A percentile compares a stretch with the other conserved stretches of the same genome.
phyloP scores from a whole-genome alignment of 2,797 vertebrate genomes.

The Hippocampus kuda region DNA sequence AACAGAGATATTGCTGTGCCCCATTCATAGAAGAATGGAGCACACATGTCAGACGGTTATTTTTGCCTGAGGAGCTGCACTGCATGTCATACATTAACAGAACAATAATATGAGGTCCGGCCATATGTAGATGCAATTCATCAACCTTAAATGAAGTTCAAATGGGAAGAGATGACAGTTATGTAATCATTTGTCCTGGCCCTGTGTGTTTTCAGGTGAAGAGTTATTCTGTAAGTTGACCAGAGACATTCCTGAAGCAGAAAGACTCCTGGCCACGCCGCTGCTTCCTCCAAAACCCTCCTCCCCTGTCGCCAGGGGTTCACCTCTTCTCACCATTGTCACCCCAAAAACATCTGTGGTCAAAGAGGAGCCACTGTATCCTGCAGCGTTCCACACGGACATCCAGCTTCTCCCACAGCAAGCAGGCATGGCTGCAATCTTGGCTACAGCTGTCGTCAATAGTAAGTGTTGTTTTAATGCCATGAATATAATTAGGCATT shows the following conservation, averaged over 20 bases:
- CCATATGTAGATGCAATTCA: neutral
- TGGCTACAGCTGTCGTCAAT: conserved; percentile 89
- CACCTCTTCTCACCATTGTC: conserved; percentile 43
- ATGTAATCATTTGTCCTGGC: neutral
- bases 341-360: conserved; percentile 46
- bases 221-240: conserved; percentile 81
- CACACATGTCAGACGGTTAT: neutral
- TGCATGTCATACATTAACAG: neutral
- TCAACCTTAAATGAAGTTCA: too few species aligned
- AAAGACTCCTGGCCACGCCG: conserved; percentile 58
- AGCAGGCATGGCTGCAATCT: conserved; percentile 93
- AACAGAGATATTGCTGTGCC: neutral
- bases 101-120: neutral
- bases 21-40: neutral
- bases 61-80: neutral
- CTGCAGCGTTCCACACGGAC: conserved; percentile 64
- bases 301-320: conserved; percentile 43
- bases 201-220: conserved; percentile 58
- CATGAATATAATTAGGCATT: neutral
- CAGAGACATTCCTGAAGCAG: conserved; percentile 60
- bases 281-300: conserved; percentile 41
- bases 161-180: neutral
- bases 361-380: conserved; percentile 68
- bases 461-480: conserved; percentile 70
- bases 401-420: conserved; percentile 96